phyloP scores from a whole-genome alignment of 2,797 vertebrate species.

The Strix occidentalis region DNA sequence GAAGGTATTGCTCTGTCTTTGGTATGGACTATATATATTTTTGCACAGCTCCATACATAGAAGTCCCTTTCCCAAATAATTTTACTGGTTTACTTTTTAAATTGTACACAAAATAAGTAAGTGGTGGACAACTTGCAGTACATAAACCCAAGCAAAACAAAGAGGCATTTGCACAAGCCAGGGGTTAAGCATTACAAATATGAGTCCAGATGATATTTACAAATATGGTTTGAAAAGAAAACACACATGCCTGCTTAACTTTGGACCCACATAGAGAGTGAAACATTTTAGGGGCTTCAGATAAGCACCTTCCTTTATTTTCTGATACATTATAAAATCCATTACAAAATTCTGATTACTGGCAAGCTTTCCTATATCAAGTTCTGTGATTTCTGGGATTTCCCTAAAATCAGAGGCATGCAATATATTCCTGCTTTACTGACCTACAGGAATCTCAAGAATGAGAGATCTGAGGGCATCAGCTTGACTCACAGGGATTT shows the following conservation, averaged over 20 bases:
- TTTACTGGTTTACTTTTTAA: not conserved
- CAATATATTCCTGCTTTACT: not conserved
- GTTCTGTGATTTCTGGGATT: not conserved
- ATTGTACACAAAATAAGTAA: not conserved
- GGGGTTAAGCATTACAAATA: not conserved
- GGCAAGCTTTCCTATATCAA: not conserved
- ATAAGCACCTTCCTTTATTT: not conserved
- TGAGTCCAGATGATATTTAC: not conserved
- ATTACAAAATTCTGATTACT: not conserved
- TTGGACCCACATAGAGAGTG: not conserved
- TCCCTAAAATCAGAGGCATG: not conserved
- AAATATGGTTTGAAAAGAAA: not conserved
- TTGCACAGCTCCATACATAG: not conserved
- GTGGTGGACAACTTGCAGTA: not conserved
- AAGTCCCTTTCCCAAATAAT: not conserved
- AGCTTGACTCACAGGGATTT: not conserved
- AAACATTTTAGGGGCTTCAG: not conserved
- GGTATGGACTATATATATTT: not conserved
- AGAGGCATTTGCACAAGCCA: not conserved
- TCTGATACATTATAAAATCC: not conserved
- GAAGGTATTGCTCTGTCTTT: not conserved
- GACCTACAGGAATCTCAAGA: slow-evolving; percentile 16
- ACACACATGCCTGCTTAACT: not conserved
- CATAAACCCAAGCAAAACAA: slow-evolving; percentile 1
- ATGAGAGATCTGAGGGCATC: not conserved